Percentiles rank a stretch among this genome's conserved stretches.
These are phyloP conservation scores for Conus ventricosus DNA, from an alignment of 1,140 invertebrate genomes.

Conservation along the genomic window DNA sequence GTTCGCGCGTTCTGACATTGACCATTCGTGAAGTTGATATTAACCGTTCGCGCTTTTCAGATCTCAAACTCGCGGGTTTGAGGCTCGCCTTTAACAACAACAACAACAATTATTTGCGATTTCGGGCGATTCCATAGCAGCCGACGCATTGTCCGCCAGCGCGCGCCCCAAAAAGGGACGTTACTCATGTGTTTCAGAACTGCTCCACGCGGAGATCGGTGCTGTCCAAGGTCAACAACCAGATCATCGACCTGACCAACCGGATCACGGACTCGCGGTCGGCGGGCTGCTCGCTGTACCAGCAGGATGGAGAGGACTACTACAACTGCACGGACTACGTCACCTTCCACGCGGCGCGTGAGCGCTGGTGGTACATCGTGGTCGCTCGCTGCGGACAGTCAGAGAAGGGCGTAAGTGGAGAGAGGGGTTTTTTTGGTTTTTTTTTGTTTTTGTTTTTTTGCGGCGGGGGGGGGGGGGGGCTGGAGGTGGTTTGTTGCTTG, in stretches of 20 bases:
- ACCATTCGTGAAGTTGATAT: too few relatives aligned
- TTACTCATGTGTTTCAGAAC: not conserved
- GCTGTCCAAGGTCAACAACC: constrained; percentile 3
- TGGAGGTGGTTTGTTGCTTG: too few relatives aligned
- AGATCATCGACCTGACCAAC: constrained; percentile 26
- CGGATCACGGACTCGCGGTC: not conserved
- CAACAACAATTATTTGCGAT: too few relatives aligned
- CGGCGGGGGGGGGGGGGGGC: too few relatives aligned
- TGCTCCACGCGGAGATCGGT: not conserved
- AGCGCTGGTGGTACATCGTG: constrained; percentile 31
- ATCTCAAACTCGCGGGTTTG: too few relatives aligned
- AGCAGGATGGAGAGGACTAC: not conserved
- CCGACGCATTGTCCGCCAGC: too few relatives aligned
- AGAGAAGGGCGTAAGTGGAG: not conserved
- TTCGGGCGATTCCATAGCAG: too few relatives aligned
- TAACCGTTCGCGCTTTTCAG: too few relatives aligned
- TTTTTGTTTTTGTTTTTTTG: not conserved
- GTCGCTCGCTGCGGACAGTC: not conserved
- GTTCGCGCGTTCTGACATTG: too few relatives aligned
- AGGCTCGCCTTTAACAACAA: too few relatives aligned
- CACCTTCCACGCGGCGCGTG: constrained; percentile 20
- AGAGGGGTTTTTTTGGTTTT: not conserved
- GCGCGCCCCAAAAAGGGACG: too few relatives aligned
- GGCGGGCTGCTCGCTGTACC: not conserved
- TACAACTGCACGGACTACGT: constrained; percentile 19